A percentile compares a stretch with the other conserved stretches of the same genome.
These are phyloP conservation scores for Glaucomys volans DNA, from an alignment of 2,113 vertebrate genomes.

Conservation along the genomic window DNA sequence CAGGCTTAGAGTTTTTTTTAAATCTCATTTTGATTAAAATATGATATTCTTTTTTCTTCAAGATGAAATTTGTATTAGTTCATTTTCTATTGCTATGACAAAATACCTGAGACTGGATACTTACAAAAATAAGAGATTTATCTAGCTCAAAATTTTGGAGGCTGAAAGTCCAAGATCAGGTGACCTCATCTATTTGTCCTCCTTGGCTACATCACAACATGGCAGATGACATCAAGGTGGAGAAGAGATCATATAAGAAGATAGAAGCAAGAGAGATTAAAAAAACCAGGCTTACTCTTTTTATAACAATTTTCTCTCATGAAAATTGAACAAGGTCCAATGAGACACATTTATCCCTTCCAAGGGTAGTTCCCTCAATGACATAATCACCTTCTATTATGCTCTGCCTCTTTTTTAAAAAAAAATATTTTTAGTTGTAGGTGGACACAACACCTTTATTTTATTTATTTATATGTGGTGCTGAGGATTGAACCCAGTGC, in stretches of 20 bases:
- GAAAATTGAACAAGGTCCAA: background rate
- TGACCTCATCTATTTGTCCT: too few relatives aligned
- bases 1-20: background rate
- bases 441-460: too few relatives aligned
- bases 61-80: background rate
- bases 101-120: background rate
- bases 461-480: too few relatives aligned
- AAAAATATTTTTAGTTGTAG: too few relatives aligned
- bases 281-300: background rate
- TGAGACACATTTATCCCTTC: background rate
- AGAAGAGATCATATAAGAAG: background rate
- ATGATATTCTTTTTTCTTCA: slow-evolving; percentile 21
- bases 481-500: too few relatives aligned
- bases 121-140: background rate
- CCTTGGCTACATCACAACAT: background rate
- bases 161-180: background rate
- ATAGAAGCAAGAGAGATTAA: too few relatives aligned
- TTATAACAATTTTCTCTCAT: background rate
- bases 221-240: too few relatives aligned
- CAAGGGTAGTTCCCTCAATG: background rate
- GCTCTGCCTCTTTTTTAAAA: background rate
- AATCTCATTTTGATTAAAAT: background rate
- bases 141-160: background rate
- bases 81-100: background rate
- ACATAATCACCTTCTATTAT: background rate